phyloP scores from a whole-genome alignment of 2,888 invertebrate species.

The Xestia sexstrigata region DNA sequence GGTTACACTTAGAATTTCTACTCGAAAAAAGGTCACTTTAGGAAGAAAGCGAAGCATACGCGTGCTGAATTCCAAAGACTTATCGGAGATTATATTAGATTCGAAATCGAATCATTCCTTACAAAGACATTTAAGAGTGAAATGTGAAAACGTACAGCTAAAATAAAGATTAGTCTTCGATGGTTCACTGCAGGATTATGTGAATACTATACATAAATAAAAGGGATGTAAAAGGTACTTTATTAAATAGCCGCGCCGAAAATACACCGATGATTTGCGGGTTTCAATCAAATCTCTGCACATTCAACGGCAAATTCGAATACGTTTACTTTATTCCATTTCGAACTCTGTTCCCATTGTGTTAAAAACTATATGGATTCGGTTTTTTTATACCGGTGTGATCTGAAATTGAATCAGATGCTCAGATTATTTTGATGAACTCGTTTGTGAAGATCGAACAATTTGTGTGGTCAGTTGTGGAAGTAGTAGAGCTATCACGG shows the following conservation, averaged over 20 bases:
- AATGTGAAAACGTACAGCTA: conserved; percentile 51
- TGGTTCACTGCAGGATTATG: conserved; percentile 53
- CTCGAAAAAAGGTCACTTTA: conserved; percentile 62
- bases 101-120: conserved; percentile 68
- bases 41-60: conserved; percentile 63
- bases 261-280: conserved; percentile 71
- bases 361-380: conserved; percentile 54
- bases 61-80: conserved; percentile 66
- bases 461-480: conserved; percentile 47
- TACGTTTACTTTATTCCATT: conserved; percentile 62
- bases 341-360: conserved; percentile 61
- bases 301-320: conserved; percentile 62
- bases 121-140: conserved; percentile 59
- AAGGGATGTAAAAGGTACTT: conserved; percentile 65
- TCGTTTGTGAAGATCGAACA: conserved; percentile 54
- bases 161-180: conserved; percentile 61
- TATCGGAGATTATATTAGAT: conserved; percentile 67
- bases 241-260: conserved; percentile 70
- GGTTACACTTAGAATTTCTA: conserved; percentile 45
- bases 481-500: conserved; percentile 5
- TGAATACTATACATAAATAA: conserved; percentile 68
- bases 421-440: conserved; percentile 54
- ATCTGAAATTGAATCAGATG: conserved; percentile 52
- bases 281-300: conserved; percentile 73
- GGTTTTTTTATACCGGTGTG: conserved; percentile 20